A percentile compares a stretch with the other conserved stretches of the same genome.
These are phyloP conservation scores for Hyalella azteca DNA, from an alignment of 2,888 invertebrate genomes.

Conservation along the genomic window DNA sequence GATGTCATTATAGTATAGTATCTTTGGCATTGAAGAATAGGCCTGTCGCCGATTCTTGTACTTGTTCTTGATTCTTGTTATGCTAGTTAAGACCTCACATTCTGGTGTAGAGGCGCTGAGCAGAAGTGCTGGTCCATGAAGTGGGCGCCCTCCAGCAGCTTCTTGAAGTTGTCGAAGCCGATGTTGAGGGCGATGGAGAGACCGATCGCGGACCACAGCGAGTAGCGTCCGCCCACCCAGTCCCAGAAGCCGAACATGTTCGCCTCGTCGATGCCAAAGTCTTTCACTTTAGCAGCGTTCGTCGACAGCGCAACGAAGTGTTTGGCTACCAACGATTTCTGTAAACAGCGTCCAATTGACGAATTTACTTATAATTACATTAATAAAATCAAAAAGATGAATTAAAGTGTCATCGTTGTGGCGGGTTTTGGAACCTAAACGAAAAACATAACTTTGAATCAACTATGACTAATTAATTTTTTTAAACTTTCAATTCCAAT, in stretches of 20 bases:
- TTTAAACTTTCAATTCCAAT: no score
- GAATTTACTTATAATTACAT: no score
- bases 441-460: no score
- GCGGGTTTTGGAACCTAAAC: no score
- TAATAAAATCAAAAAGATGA: no score
- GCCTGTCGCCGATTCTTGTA: no score
- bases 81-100: slow-evolving; percentile 77
- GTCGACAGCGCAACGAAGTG: slow-evolving; percentile 99
- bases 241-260: slow-evolving; percentile 99
- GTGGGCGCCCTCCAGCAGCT: slow-evolving; percentile 87
- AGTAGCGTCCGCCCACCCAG: slow-evolving; percentile 98
- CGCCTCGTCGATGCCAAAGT: slow-evolving; percentile 93
- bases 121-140: slow-evolving; percentile 94
- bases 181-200: slow-evolving; percentile 91
- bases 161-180: slow-evolving; percentile 93
- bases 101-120: slow-evolving; percentile 83
- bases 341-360: no score
- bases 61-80: no score
- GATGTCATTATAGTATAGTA: no score
- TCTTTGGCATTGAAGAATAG: no score
- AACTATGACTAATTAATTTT: no score
- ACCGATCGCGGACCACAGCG: slow-evolving; percentile 99
- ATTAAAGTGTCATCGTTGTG: no score
- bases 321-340: slow-evolving; percentile 77
- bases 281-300: slow-evolving; percentile 90